A percentile compares a stretch with the other conserved stretches of the same genome.
phyloP scores from a whole-genome alignment of 2,888 invertebrate genomes.

The Torymus auratus region DNA sequence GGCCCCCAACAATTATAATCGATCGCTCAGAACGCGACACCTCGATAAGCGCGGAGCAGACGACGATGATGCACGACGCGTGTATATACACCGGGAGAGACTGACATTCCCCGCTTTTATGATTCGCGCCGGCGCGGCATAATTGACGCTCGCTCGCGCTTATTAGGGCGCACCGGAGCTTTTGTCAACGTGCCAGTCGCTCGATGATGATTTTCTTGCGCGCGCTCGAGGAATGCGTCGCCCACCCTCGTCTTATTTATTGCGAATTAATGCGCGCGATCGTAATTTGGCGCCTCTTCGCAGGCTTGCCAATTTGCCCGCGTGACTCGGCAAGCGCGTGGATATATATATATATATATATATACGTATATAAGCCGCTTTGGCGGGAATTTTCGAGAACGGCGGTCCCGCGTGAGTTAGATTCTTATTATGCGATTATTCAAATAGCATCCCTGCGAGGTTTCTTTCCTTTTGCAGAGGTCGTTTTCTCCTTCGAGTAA shows the following conservation, averaged over 20 bases:
- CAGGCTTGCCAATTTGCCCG: constrained; percentile 35
- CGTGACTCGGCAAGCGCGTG: constrained; percentile 26
- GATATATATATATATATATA: too few species aligned
- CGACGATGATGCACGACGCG: constrained; percentile 25
- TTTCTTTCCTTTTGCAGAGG: constrained; percentile 35
- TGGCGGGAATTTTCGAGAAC: not conserved
- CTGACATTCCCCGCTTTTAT: constrained; percentile 6
- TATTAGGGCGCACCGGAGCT: too few species aligned
- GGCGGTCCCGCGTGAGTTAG: constrained; percentile 3
- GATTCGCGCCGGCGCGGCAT: not conserved
- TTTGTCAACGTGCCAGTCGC: too few species aligned
- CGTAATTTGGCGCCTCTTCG: constrained; percentile 8
- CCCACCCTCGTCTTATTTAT: not conserved
- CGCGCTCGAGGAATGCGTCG: not conserved
- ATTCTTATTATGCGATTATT: constrained; percentile 52
- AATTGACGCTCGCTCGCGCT: too few species aligned
- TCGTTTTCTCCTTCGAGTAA: not conserved
- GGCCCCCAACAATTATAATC: constrained; percentile 32
- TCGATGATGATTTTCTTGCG: constrained; percentile 13
- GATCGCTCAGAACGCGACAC: constrained; percentile 30
- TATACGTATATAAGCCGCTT: not conserved
- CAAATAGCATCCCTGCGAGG: constrained; percentile 28
- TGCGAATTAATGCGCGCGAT: constrained; percentile 14
- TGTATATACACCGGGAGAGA: too few species aligned
- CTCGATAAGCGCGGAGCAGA: not conserved